Evolutionary conservation across 2,113 vertebrate species (phyloP).

Genomic region (Hippocampus abdominalis): DNA sequence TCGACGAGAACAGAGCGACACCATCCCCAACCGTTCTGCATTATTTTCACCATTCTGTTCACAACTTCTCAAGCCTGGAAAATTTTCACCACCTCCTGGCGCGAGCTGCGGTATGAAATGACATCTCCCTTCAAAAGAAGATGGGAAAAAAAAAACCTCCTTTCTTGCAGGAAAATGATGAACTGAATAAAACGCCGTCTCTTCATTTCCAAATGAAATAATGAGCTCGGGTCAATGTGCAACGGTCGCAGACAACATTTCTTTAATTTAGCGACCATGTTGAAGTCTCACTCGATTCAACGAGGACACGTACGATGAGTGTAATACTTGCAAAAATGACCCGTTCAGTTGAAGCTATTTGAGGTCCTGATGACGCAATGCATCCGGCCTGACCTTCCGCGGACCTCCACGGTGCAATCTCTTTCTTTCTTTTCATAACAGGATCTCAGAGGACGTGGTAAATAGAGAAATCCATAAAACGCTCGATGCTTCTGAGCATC

Average conservation of each 20-base stretch:
- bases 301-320: not conserved
- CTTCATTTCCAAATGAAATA: too few relatives aligned
- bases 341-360: not conserved
- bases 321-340: not conserved
- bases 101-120: not conserved
- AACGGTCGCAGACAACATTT: not conserved
- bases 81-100: not conserved
- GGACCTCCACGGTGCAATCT: slow-evolving; percentile 16
- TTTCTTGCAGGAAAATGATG: not conserved
- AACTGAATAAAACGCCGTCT: not conserved
- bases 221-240: not conserved
- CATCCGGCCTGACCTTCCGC: slow-evolving; percentile 10
- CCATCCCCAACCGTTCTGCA: not conserved
- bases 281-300: not conserved
- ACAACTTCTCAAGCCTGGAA: not conserved
- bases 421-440: slow-evolving; percentile 19
- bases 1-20: not conserved
- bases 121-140: not conserved
- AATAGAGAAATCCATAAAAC: slow-evolving; percentile 41
- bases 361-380: not conserved
- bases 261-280: not conserved
- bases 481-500: slow-evolving; percentile 10
- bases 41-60: not conserved
- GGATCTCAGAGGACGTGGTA: slow-evolving; percentile 26
- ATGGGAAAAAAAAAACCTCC: not conserved